phyloP scores from a whole-genome alignment of 2,113 vertebrate genomes.

The Callaeas wilsoni region DNA sequence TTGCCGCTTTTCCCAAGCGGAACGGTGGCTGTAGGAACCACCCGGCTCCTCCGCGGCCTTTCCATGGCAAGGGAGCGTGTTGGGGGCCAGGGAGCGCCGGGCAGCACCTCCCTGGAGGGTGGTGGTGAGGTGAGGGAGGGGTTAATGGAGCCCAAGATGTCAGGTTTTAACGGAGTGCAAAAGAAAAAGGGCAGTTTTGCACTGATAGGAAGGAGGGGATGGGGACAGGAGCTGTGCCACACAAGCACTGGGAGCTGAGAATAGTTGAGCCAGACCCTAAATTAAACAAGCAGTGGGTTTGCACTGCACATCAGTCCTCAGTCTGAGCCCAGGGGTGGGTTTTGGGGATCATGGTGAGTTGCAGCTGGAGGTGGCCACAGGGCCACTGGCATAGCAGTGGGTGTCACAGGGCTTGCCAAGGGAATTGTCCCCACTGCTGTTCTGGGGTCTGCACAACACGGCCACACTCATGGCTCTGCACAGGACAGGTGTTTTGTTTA shows the following conservation, averaged over 20 bases:
- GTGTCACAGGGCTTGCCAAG: neutral
- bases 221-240: neutral
- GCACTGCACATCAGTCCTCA: neutral
- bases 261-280: neutral
- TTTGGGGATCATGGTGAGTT: neutral
- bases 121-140: neutral
- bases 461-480: neutral
- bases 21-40: neutral
- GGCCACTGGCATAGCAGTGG: fast-evolving
- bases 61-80: neutral
- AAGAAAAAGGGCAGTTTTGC: neutral
- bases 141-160: neutral
- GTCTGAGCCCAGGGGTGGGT: fast-evolving
- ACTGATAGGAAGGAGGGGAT: neutral
- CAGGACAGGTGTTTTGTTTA: neutral
- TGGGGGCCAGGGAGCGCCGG: fast-evolving
- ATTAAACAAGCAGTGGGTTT: fast-evolving
- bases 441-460: fast-evolving
- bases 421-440: neutral
- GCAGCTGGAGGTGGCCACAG: neutral
- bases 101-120: neutral
- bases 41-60: conserved; percentile 8
- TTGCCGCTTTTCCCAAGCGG: neutral
- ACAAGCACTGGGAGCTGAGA: neutral
- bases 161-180: neutral